These are phyloP conservation scores for Ceyx cyanopectus DNA, from an alignment of 2,113 vertebrate species.

Conservation along the genomic window DNA sequence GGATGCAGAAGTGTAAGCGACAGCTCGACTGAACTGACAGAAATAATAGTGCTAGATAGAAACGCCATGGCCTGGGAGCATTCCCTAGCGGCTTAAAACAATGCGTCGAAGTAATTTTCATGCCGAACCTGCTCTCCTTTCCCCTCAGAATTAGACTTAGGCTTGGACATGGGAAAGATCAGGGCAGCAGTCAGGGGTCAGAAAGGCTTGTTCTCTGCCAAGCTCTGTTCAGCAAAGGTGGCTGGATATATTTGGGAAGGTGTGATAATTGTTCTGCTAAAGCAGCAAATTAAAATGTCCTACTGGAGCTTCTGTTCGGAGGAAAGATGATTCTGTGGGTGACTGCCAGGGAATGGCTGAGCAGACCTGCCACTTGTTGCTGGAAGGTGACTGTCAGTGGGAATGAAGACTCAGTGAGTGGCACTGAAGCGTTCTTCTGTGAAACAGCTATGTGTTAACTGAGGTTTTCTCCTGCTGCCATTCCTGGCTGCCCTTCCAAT, in stretches of 20 bases:
- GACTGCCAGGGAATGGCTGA: background rate
- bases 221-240: background rate
- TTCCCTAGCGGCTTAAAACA: background rate
- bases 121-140: background rate
- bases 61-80: accelerated
- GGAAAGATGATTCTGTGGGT: background rate
- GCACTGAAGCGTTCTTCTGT: background rate
- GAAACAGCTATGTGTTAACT: background rate
- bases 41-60: background rate
- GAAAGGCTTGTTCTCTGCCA: background rate
- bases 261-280: background rate
- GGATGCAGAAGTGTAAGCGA: background rate
- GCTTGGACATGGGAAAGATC: background rate
- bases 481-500: background rate
- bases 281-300: background rate
- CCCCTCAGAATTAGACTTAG: background rate
- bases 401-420: background rate
- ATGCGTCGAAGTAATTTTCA: background rate
- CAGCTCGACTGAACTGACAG: background rate
- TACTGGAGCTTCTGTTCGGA: background rate
- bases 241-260: background rate
- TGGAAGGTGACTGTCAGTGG: background rate
- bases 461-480: background rate
- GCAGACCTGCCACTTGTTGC: conserved; percentile 67
- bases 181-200: background rate